These are phyloP conservation scores for Hydraecia micacea DNA, from an alignment of 2,888 invertebrate genomes.

Conservation along the genomic window DNA sequence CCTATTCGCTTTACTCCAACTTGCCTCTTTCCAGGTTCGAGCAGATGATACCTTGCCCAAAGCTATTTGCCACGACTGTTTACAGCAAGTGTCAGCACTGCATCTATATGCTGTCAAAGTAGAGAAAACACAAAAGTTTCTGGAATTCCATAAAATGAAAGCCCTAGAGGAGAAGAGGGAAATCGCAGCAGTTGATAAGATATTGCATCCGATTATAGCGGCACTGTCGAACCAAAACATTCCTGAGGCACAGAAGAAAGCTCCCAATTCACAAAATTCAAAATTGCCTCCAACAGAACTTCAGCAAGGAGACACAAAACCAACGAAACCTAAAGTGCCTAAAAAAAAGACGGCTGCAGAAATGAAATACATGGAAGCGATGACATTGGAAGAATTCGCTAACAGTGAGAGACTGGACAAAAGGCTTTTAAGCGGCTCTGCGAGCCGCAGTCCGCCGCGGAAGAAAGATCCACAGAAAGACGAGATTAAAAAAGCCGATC, in stretches of 20 bases:
- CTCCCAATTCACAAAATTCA: constrained; percentile 43
- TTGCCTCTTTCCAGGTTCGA: constrained; percentile 76
- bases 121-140: constrained; percentile 86
- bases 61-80: constrained; percentile 88
- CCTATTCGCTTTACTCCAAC: background rate
- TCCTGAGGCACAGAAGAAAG: constrained; percentile 65
- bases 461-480: constrained; percentile 66
- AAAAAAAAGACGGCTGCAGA: constrained; percentile 81
- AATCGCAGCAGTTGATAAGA: constrained; percentile 61
- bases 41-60: constrained; percentile 85
- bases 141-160: constrained; percentile 84
- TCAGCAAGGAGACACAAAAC: constrained; percentile 81
- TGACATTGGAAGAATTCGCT: constrained; percentile 86
- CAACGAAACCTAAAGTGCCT: constrained; percentile 63
- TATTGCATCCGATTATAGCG: constrained; percentile 73
- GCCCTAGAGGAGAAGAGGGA: constrained; percentile 74
- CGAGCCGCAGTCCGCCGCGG: constrained; percentile 39
- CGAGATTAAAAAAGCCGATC: constrained; percentile 63
- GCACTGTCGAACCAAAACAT: constrained; percentile 73
- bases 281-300: constrained; percentile 72
- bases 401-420: constrained; percentile 82
- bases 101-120: constrained; percentile 86
- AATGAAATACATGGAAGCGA: constrained; percentile 83
- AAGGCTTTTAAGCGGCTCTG: constrained; percentile 75
- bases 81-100: constrained; percentile 83